phyloP scores from a whole-genome alignment of 2,113 vertebrate genomes.

The Neotragus pygmaeus region DNA sequence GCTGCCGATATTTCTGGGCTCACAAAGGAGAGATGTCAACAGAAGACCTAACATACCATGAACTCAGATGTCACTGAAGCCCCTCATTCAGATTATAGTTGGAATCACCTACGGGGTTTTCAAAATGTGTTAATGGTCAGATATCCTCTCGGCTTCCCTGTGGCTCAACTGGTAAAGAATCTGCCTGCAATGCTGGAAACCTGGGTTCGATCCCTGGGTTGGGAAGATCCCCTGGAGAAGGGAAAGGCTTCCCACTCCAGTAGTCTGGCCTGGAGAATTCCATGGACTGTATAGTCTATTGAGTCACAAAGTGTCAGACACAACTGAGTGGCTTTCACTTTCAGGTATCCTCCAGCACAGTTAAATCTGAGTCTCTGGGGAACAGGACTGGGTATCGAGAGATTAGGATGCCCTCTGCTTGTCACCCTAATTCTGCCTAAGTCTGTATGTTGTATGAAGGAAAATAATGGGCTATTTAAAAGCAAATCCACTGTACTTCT shows the following conservation, averaged over 20 bases:
- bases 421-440: not conserved
- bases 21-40: not conserved
- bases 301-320: not conserved
- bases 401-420: not conserved
- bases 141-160: not conserved
- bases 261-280: not conserved
- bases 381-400: not conserved
- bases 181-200: rapidly evolving
- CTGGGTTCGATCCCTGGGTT: not conserved
- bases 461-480: not conserved
- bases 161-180: not conserved
- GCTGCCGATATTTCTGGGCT: not conserved
- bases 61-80: not conserved
- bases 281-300: not conserved
- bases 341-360: not conserved
- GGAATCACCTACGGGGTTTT: not conserved
- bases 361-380: not conserved
- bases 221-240: not conserved
- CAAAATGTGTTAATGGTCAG: not conserved
- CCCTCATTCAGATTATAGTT: not conserved
- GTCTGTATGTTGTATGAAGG: not conserved
- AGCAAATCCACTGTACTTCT: not conserved
- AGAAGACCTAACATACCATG: not conserved
- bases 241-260: not conserved
- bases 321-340: not conserved